These are phyloP conservation scores for Leptinotarsa defecta DNA, from an alignment of 1,140 invertebrate genomes.

Conservation along the genomic window DNA sequence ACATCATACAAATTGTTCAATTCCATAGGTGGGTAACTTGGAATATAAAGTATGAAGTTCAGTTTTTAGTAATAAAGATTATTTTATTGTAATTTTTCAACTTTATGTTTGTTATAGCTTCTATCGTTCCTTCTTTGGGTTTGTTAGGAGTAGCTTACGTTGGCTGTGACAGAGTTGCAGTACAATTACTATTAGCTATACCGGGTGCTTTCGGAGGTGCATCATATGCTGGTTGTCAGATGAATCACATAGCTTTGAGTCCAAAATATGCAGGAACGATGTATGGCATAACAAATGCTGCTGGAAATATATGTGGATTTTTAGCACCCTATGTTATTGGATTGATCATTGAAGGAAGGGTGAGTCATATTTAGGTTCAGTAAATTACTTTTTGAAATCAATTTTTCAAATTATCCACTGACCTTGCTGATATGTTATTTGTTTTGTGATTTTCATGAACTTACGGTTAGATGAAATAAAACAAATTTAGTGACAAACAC, in stretches of 20 bases:
- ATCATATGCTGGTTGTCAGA: slow-evolving; percentile 78
- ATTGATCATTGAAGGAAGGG: slow-evolving; percentile 70
- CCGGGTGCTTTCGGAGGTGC: slow-evolving; percentile 75
- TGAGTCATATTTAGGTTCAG: slow-evolving; percentile 52
- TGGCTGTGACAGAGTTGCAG: slow-evolving; percentile 72
- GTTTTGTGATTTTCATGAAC: no score
- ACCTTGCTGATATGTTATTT: no score
- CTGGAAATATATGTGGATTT: slow-evolving; percentile 85
- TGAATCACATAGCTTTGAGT: slow-evolving; percentile 88
- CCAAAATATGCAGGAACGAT: slow-evolving; percentile 84
- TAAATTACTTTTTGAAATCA: no score
- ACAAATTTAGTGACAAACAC: no score
- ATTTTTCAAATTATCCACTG: no score
- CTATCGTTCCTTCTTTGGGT: slow-evolving; percentile 73
- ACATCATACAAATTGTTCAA: slow-evolving; percentile 79
- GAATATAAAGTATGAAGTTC: no score
- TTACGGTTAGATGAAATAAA: no score
- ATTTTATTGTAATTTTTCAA: no score
- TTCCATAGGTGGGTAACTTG: slow-evolving; percentile 62
- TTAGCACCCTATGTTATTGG: slow-evolving; percentile 82
- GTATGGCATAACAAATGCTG: slow-evolving; percentile 88
- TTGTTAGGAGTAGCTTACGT: slow-evolving; percentile 77
- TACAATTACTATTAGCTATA: slow-evolving; percentile 72
- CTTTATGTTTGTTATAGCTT: slow-evolving; percentile 56
- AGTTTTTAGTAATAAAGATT: no score